These are phyloP conservation scores for Cavia porcellus DNA, from an alignment of 2,113 vertebrate genomes.

Conservation along the genomic window DNA sequence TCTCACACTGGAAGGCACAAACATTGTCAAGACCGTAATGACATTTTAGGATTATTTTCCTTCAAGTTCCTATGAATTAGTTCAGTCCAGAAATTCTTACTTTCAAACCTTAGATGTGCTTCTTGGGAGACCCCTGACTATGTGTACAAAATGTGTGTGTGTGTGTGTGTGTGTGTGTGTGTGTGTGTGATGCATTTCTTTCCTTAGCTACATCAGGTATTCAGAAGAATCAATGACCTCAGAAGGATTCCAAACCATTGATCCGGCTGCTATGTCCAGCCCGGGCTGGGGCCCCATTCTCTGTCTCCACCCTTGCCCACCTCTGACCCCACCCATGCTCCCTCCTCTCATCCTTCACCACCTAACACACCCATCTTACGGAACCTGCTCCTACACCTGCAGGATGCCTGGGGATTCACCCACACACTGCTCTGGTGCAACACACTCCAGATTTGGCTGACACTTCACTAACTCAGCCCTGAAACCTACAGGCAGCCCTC, in stretches of 20 bases:
- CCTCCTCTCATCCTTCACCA: slow-evolving; percentile 55
- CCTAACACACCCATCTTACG: slow-evolving; percentile 67
- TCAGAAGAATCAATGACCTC: slow-evolving; percentile 32
- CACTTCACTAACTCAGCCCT: slow-evolving; percentile 38
- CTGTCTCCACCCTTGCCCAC: slow-evolving; percentile 50
- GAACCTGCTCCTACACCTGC: slow-evolving; percentile 73
- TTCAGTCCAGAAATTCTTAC: slow-evolving; percentile 23
- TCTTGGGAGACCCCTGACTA: background rate
- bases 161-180: background rate
- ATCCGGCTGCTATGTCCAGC: slow-evolving; percentile 13
- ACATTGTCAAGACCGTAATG: background rate
- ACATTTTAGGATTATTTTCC: background rate
- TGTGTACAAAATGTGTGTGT: background rate
- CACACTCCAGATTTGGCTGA: slow-evolving; percentile 43
- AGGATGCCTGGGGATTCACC: slow-evolving; percentile 58
- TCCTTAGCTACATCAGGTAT: slow-evolving; percentile 7
- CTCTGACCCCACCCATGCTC: slow-evolving; percentile 52
- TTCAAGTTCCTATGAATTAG: background rate
- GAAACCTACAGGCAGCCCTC: slow-evolving; percentile 57
- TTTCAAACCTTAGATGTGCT: background rate
- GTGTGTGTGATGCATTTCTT: background rate
- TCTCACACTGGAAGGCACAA: background rate
- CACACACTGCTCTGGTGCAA: slow-evolving; percentile 78
- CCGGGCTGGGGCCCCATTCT: background rate
- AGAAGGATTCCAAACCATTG: slow-evolving; percentile 44